phyloP scores from a whole-genome alignment of 2,113 vertebrate species.

The Gallinago undulata region DNA sequence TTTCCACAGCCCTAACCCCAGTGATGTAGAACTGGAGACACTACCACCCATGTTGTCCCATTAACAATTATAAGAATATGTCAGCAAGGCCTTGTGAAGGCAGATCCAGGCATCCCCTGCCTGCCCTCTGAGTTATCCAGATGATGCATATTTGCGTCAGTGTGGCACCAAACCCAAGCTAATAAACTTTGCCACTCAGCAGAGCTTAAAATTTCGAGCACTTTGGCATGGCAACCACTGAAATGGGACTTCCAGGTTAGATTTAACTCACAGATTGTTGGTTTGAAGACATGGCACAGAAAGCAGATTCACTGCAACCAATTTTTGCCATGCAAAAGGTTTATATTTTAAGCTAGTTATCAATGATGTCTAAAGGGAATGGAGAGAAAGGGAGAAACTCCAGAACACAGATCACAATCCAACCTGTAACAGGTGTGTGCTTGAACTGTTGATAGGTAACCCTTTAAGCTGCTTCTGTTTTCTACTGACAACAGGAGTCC shows the following conservation, averaged over 20 bases:
- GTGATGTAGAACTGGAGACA: background rate
- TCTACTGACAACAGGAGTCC: background rate
- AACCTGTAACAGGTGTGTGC: background rate
- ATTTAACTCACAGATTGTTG: background rate
- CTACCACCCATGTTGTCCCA: background rate
- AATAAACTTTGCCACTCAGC: background rate
- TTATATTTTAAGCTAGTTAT: background rate
- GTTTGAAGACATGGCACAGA: background rate
- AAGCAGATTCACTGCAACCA: background rate
- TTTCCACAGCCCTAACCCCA: background rate
- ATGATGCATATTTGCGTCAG: background rate
- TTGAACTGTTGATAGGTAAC: background rate
- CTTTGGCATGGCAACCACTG: background rate
- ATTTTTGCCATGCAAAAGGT: background rate
- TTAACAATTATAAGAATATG: background rate
- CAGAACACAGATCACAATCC: background rate
- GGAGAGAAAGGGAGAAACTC: background rate
- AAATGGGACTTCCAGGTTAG: background rate
- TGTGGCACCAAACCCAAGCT: background rate
- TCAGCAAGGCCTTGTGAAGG: background rate
- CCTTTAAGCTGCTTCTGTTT: background rate
- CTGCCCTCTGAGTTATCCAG: background rate
- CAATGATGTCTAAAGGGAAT: background rate
- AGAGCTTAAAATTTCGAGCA: background rate
- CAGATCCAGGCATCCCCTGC: background rate